Conservation (phyloP, 2,888 invertebrate species). For the Drosophila prolongata region DNA sequence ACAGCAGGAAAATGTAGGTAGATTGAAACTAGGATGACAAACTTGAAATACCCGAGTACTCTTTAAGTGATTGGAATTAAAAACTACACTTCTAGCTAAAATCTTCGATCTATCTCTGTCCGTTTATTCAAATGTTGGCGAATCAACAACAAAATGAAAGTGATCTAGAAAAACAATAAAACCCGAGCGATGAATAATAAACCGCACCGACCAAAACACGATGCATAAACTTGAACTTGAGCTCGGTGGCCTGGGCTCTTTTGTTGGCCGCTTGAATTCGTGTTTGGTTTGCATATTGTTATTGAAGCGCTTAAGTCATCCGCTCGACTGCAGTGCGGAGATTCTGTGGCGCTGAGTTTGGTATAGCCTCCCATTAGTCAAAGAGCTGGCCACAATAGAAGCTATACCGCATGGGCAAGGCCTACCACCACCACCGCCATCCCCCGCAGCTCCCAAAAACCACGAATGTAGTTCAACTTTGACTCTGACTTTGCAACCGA, state of each 20-base stretch:
- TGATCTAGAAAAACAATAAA: slow-evolving; percentile 52
- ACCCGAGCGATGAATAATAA: slow-evolving; percentile 17
- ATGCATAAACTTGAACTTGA: slow-evolving; percentile 74
- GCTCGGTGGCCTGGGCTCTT: slow-evolving; percentile 35
- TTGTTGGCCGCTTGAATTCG: slow-evolving; percentile 24
- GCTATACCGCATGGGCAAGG: slow-evolving; percentile 26
- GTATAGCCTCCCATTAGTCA: slow-evolving; percentile 23
- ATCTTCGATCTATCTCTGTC: slow-evolving; percentile 20
- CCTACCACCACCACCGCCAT: slow-evolving; percentile 21
- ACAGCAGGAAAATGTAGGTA: too few relatives aligned
- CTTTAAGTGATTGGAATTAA: not conserved
- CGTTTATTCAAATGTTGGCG: slow-evolving; percentile 25
- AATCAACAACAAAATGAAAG: slow-evolving; percentile 46
- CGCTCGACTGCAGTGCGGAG: slow-evolving; percentile 23
- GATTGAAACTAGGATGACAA: not conserved
- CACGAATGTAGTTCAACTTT: slow-evolving; percentile 57
- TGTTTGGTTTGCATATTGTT: slow-evolving; percentile 45
- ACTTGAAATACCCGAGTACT: not conserved
- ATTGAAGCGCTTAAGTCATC: slow-evolving; percentile 33
- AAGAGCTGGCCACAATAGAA: slow-evolving; percentile 42
- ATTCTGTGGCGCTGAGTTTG: slow-evolving; percentile 14
- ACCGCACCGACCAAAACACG: slow-evolving; percentile 5
- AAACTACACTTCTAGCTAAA: not conserved
- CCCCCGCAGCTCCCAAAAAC: slow-evolving; percentile 10
- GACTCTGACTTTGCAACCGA: slow-evolving; percentile 35